Evolutionary conservation across 2,797 vertebrate species (phyloP), one percentile per base, ranked within the genome.

Genomic region (Pampus argenteus): DNA sequence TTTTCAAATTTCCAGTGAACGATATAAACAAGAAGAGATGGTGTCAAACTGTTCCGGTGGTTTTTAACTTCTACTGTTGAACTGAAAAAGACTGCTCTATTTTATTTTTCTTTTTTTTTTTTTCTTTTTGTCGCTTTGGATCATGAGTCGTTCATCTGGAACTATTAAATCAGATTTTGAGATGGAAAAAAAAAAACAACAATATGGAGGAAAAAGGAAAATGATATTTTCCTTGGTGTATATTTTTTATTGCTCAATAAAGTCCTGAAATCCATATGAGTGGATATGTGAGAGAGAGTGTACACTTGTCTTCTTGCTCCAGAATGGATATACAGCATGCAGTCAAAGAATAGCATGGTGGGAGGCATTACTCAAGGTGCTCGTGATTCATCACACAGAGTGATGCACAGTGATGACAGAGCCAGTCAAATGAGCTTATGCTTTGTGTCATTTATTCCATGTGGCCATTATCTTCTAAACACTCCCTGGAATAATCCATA

Each of bases 191-290:
- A 91, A 91, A 92, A 79, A 90, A 89, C 91, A 91, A 92, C 90
- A 87, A 92, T 93, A 93, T 86, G 82, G 83, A 8, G 84, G 86
- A 94, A 89, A 92, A 93, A 87, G 88, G 85, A 94, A 93, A 92
- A 93, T 72, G 74, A 82, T 95, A 90, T 96, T 97, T 96, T 96
- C 95, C 95, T 95, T 96, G 96, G 93, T 98, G 96, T 97, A 96
- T 97, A 96, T 97, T 98, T 99, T 97, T 97, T 94, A 96, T 96
- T 95, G 94, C 93, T 96, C 92, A 97, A 96, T 98, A 96, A 98
- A 98, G 92, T 97, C 92, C 86, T 88, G 94, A 95, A 92, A 95
- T 96, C 94, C 91, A 88, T 94, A 94, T 91, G 94, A 92, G 84
- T 95, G 95, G 93, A 94, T 95, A 90, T 94, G 94, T 89, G 92